Evolutionary conservation across 2,888 invertebrate genomes (phyloP), one percentile per base, ranked within the genome.

Genomic region (Penaeus monodon): DNA sequence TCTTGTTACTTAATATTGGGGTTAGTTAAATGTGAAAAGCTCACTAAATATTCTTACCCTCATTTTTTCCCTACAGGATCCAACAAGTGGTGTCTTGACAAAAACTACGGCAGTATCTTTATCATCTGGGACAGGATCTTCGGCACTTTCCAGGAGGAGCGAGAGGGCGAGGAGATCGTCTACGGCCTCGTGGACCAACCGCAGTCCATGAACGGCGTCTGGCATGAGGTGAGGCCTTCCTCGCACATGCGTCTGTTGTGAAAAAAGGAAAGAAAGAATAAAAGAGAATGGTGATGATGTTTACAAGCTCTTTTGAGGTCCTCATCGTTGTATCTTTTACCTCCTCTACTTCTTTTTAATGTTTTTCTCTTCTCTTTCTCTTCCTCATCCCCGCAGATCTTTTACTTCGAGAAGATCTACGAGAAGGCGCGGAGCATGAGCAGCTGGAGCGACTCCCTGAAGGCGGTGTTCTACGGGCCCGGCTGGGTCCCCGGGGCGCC

Each of bases 21-120:
- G 33, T 38, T 57, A 57, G 44, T 44, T 44, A 49, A 49, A 49
- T 49, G 49, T 49, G n/a, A n/a, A n/a, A n/a, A n/a, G n/a, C n/a
- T 49, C 12, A 12, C 14, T 2, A 17, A 57, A 14, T 57, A 17
- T 38, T 4, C 7, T 44, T 44, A 10, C 44, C 44, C 38, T 14
- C 64, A 27, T 65, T 27, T n/a, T 29, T 77, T 64, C 10, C 44
- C 10, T 10, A 2, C 85, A 86, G 85, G 85, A n/a, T 95, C 97
- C 92, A 98, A 97, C 93, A 94, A 96, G 86, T 97, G 97, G 92
- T 98, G 97, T 91, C 94, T 98, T 91, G 98, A 98, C 92, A 97
- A 96, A 92, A 98, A 98, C 93, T 98, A 97, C 91, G 98, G 96
- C 0, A 98, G 97, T 0, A 95, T 96, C 0, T 94, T 98, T 7